Conservation (phyloP, 1,140 invertebrate genomes). For the Zaprionus gabonicus region DNA sequence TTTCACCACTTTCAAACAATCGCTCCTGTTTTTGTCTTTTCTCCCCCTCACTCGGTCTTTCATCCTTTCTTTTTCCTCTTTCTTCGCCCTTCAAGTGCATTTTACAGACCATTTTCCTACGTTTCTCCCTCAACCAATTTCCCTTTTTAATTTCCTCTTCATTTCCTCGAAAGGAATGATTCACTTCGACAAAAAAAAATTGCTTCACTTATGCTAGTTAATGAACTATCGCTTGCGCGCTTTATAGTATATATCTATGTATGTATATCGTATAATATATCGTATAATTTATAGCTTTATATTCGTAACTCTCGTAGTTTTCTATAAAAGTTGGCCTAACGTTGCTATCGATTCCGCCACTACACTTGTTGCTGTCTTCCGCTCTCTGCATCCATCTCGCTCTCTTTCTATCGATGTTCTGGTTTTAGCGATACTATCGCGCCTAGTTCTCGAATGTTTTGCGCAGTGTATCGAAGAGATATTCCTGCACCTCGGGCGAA, state of each 20-base stretch:
- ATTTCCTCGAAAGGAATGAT: conserved; percentile 16
- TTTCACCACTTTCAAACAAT: neutral
- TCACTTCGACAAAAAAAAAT: conserved; percentile 54
- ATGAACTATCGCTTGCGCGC: conserved; percentile 53
- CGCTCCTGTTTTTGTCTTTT: neutral
- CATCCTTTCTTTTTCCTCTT: neutral
- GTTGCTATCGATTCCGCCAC: conserved; percentile 24
- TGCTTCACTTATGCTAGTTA: conserved; percentile 59
- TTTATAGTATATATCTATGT: neutral
- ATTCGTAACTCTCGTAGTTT: conserved; percentile 14
- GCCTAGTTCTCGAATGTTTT: conserved; percentile 86
- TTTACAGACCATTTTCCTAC: conserved; percentile 22
- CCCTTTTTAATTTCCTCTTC: conserved; percentile 9
- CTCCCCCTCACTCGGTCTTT: neutral
- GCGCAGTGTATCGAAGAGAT: conserved; percentile 87
- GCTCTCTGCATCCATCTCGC: neutral
- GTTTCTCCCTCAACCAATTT: conserved; percentile 7
- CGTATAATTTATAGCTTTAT: conserved; percentile 37
- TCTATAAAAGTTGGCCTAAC: conserved; percentile 76
- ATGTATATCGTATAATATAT: conserved; percentile 23
- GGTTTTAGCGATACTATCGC: conserved; percentile 17
- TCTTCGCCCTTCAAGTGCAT: neutral
- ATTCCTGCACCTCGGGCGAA: conserved; percentile 87
- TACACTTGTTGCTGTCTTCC: conserved; percentile 18
- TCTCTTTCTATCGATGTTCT: neutral